phyloP scores from a whole-genome alignment of 1,140 invertebrate species.

The Drosophila pallidifrons region DNA sequence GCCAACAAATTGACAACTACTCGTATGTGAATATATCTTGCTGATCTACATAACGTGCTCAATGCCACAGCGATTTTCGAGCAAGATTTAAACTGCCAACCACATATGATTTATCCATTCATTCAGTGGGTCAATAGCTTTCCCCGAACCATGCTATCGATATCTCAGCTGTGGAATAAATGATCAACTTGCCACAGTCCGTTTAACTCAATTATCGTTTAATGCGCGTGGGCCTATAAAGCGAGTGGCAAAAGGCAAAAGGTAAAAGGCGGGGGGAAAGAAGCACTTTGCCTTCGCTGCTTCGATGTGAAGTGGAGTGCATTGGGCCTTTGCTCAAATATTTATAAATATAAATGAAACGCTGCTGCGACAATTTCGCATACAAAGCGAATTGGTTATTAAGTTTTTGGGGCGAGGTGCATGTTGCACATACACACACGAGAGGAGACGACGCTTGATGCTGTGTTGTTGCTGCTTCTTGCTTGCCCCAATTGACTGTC shows the following conservation, averaged over 20 bases:
- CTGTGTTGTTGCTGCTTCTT: not conserved
- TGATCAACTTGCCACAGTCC: conserved; percentile 31
- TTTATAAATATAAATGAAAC: conserved; percentile 74
- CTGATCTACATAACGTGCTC: not conserved
- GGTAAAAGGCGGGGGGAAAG: not conserved
- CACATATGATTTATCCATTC: not conserved
- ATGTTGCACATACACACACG: not conserved
- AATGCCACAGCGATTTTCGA: not conserved
- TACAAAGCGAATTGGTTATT: conserved; percentile 82
- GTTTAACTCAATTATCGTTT: conserved; percentile 68
- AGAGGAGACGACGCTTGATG: not conserved
- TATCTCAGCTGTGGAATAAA: conserved; percentile 21
- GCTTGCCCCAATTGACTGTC: not conserved
- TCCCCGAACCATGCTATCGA: not conserved
- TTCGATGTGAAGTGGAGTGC: not conserved
- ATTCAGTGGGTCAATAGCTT: not conserved
- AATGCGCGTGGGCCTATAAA: conserved; percentile 14
- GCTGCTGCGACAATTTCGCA: conserved; percentile 44
- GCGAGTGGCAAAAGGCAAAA: too few species aligned
- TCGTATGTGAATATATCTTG: too few species aligned
- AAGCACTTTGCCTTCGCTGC: conserved; percentile 19
- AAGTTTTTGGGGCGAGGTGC: conserved; percentile 52
- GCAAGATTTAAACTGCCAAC: conserved; percentile 1
- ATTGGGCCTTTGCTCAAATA: conserved; percentile 67
- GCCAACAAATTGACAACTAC: too few species aligned